These are phyloP conservation scores for Smutsia gigantea DNA, from an alignment of 2,797 vertebrate genomes.

Conservation along the genomic window DNA sequence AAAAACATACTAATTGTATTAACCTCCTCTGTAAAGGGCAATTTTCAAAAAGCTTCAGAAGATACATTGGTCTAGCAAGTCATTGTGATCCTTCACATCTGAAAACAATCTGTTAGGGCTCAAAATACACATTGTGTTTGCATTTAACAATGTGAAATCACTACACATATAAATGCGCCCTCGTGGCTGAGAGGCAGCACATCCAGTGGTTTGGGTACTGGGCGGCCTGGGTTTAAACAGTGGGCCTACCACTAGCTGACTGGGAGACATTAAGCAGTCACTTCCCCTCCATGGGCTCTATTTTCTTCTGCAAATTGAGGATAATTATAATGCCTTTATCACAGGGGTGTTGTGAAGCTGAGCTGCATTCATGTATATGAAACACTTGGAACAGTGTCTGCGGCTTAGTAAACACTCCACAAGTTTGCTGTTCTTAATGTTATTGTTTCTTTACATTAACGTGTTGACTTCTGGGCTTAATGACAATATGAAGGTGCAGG, in stretches of 20 bases:
- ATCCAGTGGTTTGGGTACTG: background rate
- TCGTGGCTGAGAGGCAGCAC: background rate
- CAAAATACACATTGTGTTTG: background rate
- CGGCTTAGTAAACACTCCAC: background rate
- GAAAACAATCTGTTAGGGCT: background rate
- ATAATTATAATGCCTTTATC: background rate
- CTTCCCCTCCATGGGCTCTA: background rate
- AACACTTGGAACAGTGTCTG: background rate
- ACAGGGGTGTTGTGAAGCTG: background rate
- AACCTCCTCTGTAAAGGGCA: background rate
- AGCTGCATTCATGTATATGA: background rate
- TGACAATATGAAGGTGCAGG: background rate
- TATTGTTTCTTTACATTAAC: background rate
- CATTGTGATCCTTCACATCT: background rate
- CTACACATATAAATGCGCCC: background rate
- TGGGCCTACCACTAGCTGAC: background rate
- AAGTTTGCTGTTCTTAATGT: background rate
- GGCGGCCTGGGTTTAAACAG: background rate
- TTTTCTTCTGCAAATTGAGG: background rate
- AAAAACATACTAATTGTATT: background rate
- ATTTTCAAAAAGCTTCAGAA: conserved; percentile 6
- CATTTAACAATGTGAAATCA: background rate
- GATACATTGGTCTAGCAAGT: background rate
- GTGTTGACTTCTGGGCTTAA: background rate
- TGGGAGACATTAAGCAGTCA: background rate